Percentiles rank a stretch among this genome's conserved stretches.
These are phyloP conservation scores for Poeciliopsis turneri DNA, from an alignment of 2,797 vertebrate genomes.

Conservation along the genomic window DNA sequence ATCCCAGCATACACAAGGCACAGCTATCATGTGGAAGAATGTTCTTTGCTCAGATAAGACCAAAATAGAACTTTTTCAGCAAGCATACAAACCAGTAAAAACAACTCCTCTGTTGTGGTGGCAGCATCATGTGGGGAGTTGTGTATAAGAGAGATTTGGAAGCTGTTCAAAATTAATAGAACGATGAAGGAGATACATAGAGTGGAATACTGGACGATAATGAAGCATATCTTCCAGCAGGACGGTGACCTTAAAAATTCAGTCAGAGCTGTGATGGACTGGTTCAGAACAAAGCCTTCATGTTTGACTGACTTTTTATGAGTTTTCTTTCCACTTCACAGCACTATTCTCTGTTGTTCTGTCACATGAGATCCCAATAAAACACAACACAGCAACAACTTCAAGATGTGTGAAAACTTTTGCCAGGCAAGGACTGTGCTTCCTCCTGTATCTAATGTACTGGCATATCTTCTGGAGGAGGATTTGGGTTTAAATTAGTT, in stretches of 20 bases:
- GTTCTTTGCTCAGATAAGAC: not conserved
- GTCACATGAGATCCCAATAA: not conserved
- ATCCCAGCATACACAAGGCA: not conserved
- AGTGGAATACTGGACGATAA: not conserved
- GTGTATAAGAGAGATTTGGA: not conserved
- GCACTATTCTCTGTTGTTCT: not conserved
- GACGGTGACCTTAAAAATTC: not conserved
- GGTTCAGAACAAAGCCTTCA: not conserved
- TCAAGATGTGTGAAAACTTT: not conserved
- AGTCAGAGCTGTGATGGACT: not conserved
- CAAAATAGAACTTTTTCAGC: not conserved
- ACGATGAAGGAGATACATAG: not conserved
- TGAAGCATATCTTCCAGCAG: not conserved
- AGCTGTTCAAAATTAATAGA: not conserved
- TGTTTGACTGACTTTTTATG: not conserved
- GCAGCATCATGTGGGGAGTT: not conserved
- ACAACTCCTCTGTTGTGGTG: not conserved
- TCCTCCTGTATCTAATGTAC: slow-evolving; percentile 49
- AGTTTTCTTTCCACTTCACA: not conserved
- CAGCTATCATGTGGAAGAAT: not conserved
- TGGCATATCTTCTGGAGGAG: slow-evolving; percentile 26
- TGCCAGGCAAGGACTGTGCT: slow-evolving; percentile 21
- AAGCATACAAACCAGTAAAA: not conserved
- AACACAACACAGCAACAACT: not conserved
- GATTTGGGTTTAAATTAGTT: slow-evolving; percentile 37